A percentile compares a stretch with the other conserved stretches of the same genome.
Conservation (phyloP, 2,113 vertebrate genomes). For the Dasypus novemcinctus region DNA sequence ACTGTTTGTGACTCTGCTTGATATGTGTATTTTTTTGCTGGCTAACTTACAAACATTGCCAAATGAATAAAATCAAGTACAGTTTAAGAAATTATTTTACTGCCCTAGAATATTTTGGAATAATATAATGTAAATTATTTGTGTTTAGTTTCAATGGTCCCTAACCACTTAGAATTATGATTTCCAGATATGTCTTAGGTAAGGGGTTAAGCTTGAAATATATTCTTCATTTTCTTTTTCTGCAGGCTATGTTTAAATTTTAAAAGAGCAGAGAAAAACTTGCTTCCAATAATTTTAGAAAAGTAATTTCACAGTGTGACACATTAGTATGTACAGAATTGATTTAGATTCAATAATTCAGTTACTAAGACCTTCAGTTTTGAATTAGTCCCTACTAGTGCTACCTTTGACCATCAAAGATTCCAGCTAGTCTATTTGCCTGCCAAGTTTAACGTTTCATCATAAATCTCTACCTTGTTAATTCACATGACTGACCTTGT, state of each 20-base stretch:
- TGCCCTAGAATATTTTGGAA: neutral
- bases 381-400: slow-evolving; percentile 7
- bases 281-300: slow-evolving; percentile 60
- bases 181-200: neutral
- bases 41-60: neutral
- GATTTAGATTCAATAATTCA: slow-evolving; percentile 77
- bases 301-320: slow-evolving; percentile 74
- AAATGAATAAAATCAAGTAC: neutral
- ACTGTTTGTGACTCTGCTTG: neutral
- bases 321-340: slow-evolving; percentile 69
- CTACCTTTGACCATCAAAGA: slow-evolving; percentile 56
- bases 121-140: neutral
- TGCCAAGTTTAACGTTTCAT: slow-evolving; percentile 70
- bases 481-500: slow-evolving; percentile 64
- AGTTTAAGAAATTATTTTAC: neutral
- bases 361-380: slow-evolving; percentile 64
- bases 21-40: neutral
- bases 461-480: slow-evolving; percentile 73
- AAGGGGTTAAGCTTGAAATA: neutral
- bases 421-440: slow-evolving; percentile 45
- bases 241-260: slow-evolving; percentile 55
- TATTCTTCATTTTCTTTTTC: slow-evolving; percentile 46
- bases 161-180: neutral
- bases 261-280: slow-evolving; percentile 45
- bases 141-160: neutral